These are phyloP conservation scores for Sylvietta virens DNA, from an alignment of 2,113 vertebrate genomes.

Conservation along the genomic window DNA sequence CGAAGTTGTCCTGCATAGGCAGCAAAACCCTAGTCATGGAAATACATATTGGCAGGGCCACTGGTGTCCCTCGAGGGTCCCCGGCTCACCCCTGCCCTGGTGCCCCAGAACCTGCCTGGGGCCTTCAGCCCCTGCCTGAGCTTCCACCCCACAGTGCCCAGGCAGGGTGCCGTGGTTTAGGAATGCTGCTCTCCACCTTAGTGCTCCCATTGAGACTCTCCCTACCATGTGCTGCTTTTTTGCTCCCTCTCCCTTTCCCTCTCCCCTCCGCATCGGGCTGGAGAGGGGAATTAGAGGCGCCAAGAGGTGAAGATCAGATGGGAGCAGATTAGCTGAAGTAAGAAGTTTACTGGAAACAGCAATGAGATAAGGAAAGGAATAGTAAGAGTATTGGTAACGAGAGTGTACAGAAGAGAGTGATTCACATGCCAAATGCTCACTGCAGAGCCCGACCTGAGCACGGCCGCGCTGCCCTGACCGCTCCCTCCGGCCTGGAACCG, in stretches of 20 bases:
- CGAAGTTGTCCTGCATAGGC: not conserved
- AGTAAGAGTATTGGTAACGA: not conserved
- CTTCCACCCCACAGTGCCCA: not conserved
- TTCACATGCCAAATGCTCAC: not conserved
- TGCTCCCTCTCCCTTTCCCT: too few species aligned
- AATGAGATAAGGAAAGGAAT: not conserved
- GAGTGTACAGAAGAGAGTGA: not conserved
- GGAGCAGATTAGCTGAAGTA: not conserved
- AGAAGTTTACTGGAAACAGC: not conserved
- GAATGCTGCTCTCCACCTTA: too few species aligned
- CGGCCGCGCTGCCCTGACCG: fast-evolving
- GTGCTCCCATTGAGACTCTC: not conserved
- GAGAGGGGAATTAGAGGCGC: not conserved
- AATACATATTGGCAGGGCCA: not conserved
- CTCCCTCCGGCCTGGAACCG: not conserved
- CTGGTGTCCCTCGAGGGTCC: fast-evolving
- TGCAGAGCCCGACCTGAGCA: not conserved
- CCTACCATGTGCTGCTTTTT: too few species aligned
- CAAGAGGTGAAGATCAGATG: too few species aligned
- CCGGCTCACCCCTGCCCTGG: not conserved
- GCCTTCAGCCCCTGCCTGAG: not conserved
- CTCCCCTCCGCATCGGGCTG: fast-evolving
- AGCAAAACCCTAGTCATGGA: not conserved
- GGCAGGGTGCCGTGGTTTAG: not conserved
- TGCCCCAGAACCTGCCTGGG: not conserved